Evolutionary conservation across 1,140 invertebrate species (phyloP), one percentile per base, ranked within the genome.

Genomic region (Meloidogyne hapla): DNA sequence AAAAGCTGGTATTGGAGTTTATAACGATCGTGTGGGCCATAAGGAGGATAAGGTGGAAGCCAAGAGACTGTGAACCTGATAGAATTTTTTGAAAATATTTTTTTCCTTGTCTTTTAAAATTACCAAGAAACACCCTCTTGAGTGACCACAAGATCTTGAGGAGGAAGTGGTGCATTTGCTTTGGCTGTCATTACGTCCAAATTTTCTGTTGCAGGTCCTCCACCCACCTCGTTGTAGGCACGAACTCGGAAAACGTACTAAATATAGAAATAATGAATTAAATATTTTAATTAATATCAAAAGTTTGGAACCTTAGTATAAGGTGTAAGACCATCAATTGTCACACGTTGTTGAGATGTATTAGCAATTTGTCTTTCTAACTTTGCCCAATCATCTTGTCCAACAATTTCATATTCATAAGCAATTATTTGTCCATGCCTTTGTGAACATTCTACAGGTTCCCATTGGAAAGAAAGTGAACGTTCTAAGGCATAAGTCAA

Each of bases 151-250:
- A 86, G 69, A 74, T 86, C 85, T 74, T 86, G 85, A 12, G 85
- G 85, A 42, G 85, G 85, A n/a, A 86, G 80, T 25, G 85, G 85
- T 12, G 85, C 85, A 64, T 84, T 76, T 25, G 85, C 85, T 67
- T 87, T 87, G 6, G 86, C 83, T 18, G 86, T 86, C 86, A 87
- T 87, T 10, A 87, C 86, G 70, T 85, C 85, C 61, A 86, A 77
- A 77, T 86, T 87, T 67, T 87, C 86, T 6, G 85, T 87, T 76
- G 84, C 84, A 45, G 85, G 85, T 71, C 85, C 85, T 23, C 85
- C 85, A 23, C 85, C 84, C 15, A 86, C 82, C 9, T 73, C 81
- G 77, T 85, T 85, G 78, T 85, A 85, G 25, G 84, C 84, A 45
- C 83, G 83, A 2, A 81, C 80, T 23, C 80, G 76, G 26, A 82